These are phyloP conservation scores for Jacana jacana DNA, from an alignment of 2,113 vertebrate genomes.

Conservation along the genomic window DNA sequence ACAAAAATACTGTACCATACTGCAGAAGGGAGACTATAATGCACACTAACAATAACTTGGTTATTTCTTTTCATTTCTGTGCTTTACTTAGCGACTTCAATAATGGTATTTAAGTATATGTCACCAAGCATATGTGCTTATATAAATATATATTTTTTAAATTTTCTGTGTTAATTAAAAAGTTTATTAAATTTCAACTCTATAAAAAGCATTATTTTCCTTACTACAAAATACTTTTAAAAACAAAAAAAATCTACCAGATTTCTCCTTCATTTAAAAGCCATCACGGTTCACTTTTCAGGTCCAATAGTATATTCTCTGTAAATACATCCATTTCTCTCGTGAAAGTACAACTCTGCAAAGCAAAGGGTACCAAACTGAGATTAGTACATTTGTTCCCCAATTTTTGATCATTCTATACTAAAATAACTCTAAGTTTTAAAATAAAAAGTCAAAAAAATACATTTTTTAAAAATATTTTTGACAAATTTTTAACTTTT, in stretches of 20 bases:
- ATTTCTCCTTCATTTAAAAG: not conserved
- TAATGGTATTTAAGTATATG: not conserved
- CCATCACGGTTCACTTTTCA: fast-evolving
- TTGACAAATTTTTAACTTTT: not conserved
- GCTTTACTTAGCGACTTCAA: not conserved
- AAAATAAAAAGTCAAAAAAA: not conserved
- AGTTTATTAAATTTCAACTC: not conserved
- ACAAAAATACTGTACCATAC: not conserved
- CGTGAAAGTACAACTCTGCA: not conserved
- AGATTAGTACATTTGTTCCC: not conserved
- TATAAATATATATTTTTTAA: not conserved
- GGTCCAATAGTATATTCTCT: not conserved
- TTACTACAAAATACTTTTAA: not conserved
- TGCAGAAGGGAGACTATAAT: not conserved
- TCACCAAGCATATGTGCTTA: not conserved
- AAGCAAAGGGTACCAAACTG: not conserved
- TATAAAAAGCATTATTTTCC: not conserved
- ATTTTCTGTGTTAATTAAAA: not conserved
- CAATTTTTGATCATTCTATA: not conserved
- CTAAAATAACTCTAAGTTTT: not conserved
- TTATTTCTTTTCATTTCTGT: not conserved
- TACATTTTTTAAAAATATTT: not conserved
- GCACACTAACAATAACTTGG: not conserved
- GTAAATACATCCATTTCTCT: not conserved
- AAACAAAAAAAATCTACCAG: not conserved